phyloP scores from a whole-genome alignment of 2,888 invertebrate genomes.

The Flabesymbios commensalis region DNA sequence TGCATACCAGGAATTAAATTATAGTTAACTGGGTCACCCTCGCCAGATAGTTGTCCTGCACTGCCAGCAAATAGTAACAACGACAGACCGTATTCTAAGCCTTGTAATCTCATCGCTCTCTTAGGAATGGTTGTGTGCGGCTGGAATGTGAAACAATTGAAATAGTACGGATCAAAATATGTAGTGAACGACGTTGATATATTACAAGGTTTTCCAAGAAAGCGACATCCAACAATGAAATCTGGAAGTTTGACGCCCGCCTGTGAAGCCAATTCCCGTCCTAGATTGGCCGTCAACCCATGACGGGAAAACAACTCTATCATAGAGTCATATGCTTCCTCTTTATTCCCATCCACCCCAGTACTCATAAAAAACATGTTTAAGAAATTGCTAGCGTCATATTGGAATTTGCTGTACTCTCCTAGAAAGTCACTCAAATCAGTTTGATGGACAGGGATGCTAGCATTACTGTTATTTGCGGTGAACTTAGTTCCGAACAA shows the following conservation, averaged over 20 bases:
- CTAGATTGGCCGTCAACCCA: slow-evolving; percentile 36
- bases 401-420: no score
- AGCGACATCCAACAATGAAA: slow-evolving; percentile 36
- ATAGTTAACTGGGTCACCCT: background rate
- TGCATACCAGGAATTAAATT: slow-evolving; percentile 25
- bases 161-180: slow-evolving; percentile 38
- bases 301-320: slow-evolving; percentile 31
- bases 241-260: slow-evolving; percentile 33
- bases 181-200: slow-evolving; percentile 25
- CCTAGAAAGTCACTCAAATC: no score
- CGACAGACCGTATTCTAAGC: slow-evolving; percentile 37
- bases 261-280: slow-evolving; percentile 22
- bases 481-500: no score
- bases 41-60: slow-evolving; percentile 29
- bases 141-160: slow-evolving; percentile 39
- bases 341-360: no score
- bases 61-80: slow-evolving; percentile 37
- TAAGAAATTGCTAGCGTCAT: no score
- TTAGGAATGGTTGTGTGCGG: slow-evolving; percentile 24
- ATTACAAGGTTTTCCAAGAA: slow-evolving; percentile 35
- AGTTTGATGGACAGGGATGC: no score
- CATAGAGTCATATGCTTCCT: slow-evolving; percentile 3
- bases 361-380: no score
- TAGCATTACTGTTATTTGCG: no score
- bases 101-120: slow-evolving; percentile 30